Base-by-base conservation (phyloP, 2,888 invertebrate species). In the Auanema freiburgensis region DNA sequence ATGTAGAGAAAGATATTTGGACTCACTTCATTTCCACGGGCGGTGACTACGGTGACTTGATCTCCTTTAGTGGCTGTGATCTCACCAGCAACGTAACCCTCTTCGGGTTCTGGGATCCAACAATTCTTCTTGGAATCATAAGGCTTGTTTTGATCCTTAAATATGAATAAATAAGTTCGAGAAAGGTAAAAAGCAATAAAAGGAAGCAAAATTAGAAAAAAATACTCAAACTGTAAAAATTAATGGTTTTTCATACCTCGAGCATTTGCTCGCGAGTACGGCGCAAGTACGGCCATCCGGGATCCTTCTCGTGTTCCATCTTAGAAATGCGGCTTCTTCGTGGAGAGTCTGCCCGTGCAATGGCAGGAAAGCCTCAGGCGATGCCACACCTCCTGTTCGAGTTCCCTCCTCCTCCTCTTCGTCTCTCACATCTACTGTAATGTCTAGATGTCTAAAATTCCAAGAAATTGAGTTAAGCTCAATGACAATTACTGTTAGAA, bases 71-170 rank as follows among this genome's bases (percentile, higher is more conserved):
- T 95, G 86, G 92, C 93, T 88, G 91, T 91, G 88, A 99, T 97
- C 57, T 72, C 46, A 50, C 62, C 76, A 71, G 72, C 76, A 21
- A 73, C 53, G 67, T 77, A 77, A 54, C 76, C 76, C 6, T 77
- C 76, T 55, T 77, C 76, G 54, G 93, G 93, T 87, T 92, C 92
- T 84, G 96, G 95, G 79, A 98, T 91, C 98, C 98, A 98, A 89
- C 94, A 94, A 85, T 92, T 91, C 88, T 97, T 98, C 89, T 98
- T 99, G 88, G 92, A 93, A 89, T 97, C 95, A 89, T 94, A 96
- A 83, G 95, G 94, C 89, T 93, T 93, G 88, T 92, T 92, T 88
- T 95, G 94, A 88, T 95, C 95, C 88, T 93, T 66, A 25, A 78
- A 46, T 25, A 55, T 12, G 33, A 14, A 46, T 12, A 21, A 40